phyloP scores from a whole-genome alignment of 2,113 vertebrate genomes.

The Gopherus evgoodei region DNA sequence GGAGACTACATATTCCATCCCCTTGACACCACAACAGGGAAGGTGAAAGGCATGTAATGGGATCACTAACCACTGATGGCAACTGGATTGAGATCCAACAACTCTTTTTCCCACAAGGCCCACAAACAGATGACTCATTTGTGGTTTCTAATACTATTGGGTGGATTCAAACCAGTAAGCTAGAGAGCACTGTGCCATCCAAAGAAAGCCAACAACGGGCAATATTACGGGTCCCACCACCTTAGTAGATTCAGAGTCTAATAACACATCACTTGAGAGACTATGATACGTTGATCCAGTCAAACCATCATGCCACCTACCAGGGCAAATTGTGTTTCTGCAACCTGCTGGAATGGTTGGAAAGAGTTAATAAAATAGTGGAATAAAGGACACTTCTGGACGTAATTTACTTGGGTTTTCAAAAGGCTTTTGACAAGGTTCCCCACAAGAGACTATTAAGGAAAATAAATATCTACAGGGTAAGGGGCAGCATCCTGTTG shows the following conservation, averaged over 20 bases:
- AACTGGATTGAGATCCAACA: not conserved
- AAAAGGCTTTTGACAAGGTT: slow-evolving; percentile 51
- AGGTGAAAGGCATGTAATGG: not conserved
- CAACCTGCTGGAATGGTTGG: not conserved
- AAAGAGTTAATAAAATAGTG: slow-evolving; percentile 64
- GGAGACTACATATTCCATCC: not conserved
- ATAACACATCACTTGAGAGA: fast-evolving
- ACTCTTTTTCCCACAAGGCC: not conserved
- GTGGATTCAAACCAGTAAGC: not conserved
- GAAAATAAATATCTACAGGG: slow-evolving; percentile 61
- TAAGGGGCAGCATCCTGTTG: slow-evolving; percentile 69
- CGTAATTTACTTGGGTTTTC: slow-evolving; percentile 61
- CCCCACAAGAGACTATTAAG: slow-evolving; percentile 62
- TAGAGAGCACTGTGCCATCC: not conserved
- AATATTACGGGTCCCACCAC: not conserved
- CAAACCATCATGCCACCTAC: not conserved
- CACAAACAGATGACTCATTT: not conserved
- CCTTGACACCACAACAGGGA: not conserved
- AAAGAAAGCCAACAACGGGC: not conserved
- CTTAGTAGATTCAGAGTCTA: not conserved
- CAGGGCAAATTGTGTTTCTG: not conserved
- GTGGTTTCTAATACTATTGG: not conserved
- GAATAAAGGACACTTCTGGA: slow-evolving; percentile 57
- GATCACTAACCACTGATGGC: not conserved
- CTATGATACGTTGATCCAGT: not conserved